phyloP scores from a whole-genome alignment of 2,797 vertebrate species.

The Myiothlypis chrysogaster region DNA sequence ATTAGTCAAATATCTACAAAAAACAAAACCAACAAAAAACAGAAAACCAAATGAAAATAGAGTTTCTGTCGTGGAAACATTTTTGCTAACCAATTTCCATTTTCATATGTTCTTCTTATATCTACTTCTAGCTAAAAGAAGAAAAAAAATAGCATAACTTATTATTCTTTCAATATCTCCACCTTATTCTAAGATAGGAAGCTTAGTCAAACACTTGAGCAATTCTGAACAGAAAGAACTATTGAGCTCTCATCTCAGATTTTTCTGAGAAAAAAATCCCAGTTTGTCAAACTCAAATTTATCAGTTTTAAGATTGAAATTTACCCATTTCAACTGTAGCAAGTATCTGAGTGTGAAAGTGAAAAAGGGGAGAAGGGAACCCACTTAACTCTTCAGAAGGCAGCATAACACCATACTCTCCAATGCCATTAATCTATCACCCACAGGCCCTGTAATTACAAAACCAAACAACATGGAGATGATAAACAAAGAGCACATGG shows the following conservation, averaged over 20 bases:
- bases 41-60: background rate
- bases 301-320: background rate
- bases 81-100: background rate
- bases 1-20: background rate
- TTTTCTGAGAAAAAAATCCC: background rate
- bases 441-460: background rate
- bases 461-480: fast-evolving
- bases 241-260: background rate
- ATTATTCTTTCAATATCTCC: background rate
- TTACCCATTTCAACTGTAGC: background rate
- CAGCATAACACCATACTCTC: background rate
- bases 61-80: background rate
- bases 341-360: background rate
- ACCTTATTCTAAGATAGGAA: background rate
- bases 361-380: background rate
- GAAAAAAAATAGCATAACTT: background rate
- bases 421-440: background rate
- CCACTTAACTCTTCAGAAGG: background rate
- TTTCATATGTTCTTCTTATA: background rate
- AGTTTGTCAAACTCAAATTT: background rate
- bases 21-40: background rate
- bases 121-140: background rate
- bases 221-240: background rate
- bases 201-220: background rate
- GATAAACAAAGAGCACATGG: fast-evolving